Evolutionary conservation across 2,797 vertebrate species (phyloP).

Genomic region (Cephalopachus bancanus): DNA sequence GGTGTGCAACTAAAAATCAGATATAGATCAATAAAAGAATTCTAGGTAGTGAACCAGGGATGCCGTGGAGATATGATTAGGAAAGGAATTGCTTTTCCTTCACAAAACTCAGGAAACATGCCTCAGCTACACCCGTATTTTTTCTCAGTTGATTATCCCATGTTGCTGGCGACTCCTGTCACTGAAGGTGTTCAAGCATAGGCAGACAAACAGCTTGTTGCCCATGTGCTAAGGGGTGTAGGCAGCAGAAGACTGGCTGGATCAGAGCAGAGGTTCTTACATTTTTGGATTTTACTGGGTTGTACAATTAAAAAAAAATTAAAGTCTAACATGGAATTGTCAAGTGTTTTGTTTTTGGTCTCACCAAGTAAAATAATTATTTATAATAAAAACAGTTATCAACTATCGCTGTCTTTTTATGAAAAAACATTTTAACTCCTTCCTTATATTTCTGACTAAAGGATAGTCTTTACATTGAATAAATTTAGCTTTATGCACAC

Average conservation of each 20-base stretch:
- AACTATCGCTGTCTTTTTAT: conserved; percentile 13
- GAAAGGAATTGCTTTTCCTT: neutral
- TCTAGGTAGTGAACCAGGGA: neutral
- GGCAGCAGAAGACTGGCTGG: neutral
- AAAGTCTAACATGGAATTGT: conserved; percentile 11
- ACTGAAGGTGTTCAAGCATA: neutral
- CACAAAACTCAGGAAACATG: neutral
- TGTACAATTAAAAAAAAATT: conserved; percentile 28
- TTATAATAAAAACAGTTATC: neutral
- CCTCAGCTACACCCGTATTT: neutral
- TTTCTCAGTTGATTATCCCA: neutral
- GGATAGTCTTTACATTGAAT: conserved; percentile 7
- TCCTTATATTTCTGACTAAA: neutral
- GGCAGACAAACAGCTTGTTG: conserved; percentile 33
- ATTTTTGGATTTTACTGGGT: conserved; percentile 49
- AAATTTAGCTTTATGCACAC: conserved; percentile 47
- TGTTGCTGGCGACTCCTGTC: neutral
- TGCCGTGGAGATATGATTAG: neutral
- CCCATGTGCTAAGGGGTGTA: neutral
- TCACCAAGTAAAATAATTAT: conserved; percentile 10
- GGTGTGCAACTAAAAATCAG: neutral
- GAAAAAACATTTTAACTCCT: neutral
- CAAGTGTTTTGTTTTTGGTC: conserved; percentile 44
- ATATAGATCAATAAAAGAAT: neutral
- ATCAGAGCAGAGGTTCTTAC: conserved; percentile 8